Base-by-base conservation (phyloP, 2,797 vertebrate species). In the Ataeniobius toweri region DNA sequence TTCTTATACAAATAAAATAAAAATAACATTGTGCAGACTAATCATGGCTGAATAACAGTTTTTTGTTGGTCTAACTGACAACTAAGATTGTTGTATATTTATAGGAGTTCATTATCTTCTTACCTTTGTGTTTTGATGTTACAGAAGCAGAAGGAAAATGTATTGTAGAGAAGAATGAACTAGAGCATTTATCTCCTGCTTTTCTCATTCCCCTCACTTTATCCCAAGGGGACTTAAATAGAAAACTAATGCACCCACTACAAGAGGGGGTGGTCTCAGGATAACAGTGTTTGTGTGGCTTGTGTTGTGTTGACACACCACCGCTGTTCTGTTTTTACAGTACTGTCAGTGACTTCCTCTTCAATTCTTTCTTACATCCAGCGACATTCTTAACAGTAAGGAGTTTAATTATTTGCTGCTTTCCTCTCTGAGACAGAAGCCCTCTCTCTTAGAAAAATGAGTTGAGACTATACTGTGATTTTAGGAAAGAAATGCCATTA, bases 181-280 rank as follows among this genome's bases (percentile, higher is more conserved):
- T 65, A 69, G 74, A 83, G 81, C 87, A 91, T 94, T 88, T 93
- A 95, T 86, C 87, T 86, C 81, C 73, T 79, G 74, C 89, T 8
- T 53, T 39, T 41, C 76, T 84, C 91, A 88, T 89, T 90, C 93
- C 92, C 88, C 88, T 83, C 86, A 89, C 83, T 79, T 76, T 79
- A 76, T 91, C 84, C 91, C 88, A 90, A 82, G 71, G 59, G 73
- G 85, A 91, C 92, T 89, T 92, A 94, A 95, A 93, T 92, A 93
- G 84, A 86, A 84, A 86, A 71, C 72, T 65, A 59, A 73, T 68
- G 76, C 76, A 77, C 77, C 76, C 55, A 80, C 75, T n/a, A 36
- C 31, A n/a, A 69, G 80, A 74, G 73, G 79, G 74, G 70, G 78
- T 41, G 89, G 83, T 72, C 71, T 74, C 56, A 68, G 68, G 85